These are phyloP conservation scores for Heliconius hewitsoni DNA, from an alignment of 1,140 invertebrate species.

Conservation along the genomic window DNA sequence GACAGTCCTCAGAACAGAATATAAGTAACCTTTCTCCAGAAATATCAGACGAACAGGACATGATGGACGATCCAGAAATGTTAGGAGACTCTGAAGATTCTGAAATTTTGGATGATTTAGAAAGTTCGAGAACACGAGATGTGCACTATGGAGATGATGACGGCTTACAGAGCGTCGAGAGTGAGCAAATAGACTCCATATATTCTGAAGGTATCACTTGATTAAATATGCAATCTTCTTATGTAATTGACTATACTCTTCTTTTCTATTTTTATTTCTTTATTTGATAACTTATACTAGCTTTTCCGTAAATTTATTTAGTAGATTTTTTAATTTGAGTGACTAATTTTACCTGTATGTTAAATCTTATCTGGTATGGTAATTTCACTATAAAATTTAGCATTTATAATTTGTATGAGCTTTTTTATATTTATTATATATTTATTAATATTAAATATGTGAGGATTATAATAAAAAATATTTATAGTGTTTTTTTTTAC, in stretches of 20 bases:
- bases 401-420: too few species aligned
- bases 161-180: conserved; percentile 84
- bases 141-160: conserved; percentile 60
- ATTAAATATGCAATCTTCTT: neutral
- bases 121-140: conserved; percentile 23
- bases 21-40: conserved; percentile 22
- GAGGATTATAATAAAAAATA: neutral
- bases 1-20: conserved; percentile 40
- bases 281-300: neutral
- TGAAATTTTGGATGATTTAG: conserved; percentile 20
- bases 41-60: conserved; percentile 26
- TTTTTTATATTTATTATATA: too few species aligned
- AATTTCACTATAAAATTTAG: too few species aligned
- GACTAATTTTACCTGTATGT: too few species aligned
- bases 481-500: too few species aligned
- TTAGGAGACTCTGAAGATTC: conserved; percentile 24
- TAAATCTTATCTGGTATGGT: too few species aligned
- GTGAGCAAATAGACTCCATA: conserved; percentile 82
- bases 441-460: too few species aligned
- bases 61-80: conserved; percentile 34
- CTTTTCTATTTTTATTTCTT: neutral
- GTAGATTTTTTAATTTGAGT: neutral
- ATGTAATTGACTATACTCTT: neutral
- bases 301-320: neutral
- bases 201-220: conserved; percentile 58